Conservation (phyloP, 1,140 invertebrate genomes). For the Diorhabda elongata region DNA sequence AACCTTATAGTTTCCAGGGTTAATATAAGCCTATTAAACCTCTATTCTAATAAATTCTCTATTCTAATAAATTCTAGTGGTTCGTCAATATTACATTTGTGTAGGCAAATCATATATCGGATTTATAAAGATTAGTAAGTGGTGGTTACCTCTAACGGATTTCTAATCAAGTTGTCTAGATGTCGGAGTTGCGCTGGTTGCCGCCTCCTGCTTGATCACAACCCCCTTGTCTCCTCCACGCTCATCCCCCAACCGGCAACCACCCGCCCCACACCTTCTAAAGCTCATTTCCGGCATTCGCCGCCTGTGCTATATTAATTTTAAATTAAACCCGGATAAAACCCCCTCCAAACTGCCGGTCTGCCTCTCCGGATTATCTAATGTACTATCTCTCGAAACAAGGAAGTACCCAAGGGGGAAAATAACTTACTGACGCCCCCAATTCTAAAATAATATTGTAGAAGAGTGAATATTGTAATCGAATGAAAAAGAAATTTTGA, state of each 20-base stretch:
- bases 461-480: no score
- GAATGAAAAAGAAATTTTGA: no score
- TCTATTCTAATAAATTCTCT: no score
- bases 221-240: constrained; percentile 1
- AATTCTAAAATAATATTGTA: no score
- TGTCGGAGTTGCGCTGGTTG: constrained; percentile 10
- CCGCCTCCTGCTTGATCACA: constrained; percentile 11
- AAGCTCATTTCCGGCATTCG: constrained; percentile 56
- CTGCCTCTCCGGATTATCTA: constrained; percentile 52
- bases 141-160: constrained; percentile 10
- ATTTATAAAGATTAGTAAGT: constrained; percentile 5
- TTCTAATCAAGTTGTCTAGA: constrained; percentile 16
- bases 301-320: constrained; percentile 59
- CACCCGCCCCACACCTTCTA: constrained; percentile 43
- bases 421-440: not conserved
- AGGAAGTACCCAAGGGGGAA: constrained; percentile 12
- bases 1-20: no score
- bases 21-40: no score
- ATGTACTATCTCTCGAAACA: constrained; percentile 40
- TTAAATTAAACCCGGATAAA: constrained; percentile 59
- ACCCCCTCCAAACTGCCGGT: constrained; percentile 34
- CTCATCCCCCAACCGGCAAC: constrained; percentile 14
- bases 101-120: not conserved
- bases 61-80: no score
- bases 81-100: no score